Base-by-base conservation (phyloP, 2,888 invertebrate species). In the Synanthedon andrenaeformis region DNA sequence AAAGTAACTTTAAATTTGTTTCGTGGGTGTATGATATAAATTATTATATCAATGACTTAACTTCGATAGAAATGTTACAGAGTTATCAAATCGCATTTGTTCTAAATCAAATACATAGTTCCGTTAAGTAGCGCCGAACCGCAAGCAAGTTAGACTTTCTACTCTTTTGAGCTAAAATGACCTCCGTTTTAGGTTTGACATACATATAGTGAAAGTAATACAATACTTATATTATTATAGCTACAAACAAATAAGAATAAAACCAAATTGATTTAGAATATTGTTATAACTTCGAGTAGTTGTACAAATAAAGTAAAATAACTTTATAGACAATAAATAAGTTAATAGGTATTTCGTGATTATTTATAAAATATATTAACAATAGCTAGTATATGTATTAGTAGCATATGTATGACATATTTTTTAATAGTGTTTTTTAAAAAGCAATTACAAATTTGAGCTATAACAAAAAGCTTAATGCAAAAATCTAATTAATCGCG, bases 151-250 rank as follows among this genome's bases (percentile, higher is more conserved):
- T 54, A 60, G 56, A 64, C 67, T 65, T 67, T 69, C 64, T 57
- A 69, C 60, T 59, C 57, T 57, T 62, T 62, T 59, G 49, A 56
- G 59, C 62, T 66, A 66, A 69, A 69, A 71, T 66, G 71, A 56
- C 55, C 53, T 52, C 53, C 53, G 55, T 56, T 56, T 41, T 13
- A 55, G 45, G 45, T 14, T 45, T 13, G 45, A 45, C 45, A n/a
- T 69, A 76, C 69, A 72, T 65, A 62, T 53, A 65, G 72, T 67
- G 75, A 77, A 79, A 76, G 76, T 74, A 68, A 72, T 69, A 70
- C 69, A 60, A 63, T 66, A 55, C n/a, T n/a, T 45, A 14, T 12
- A 13, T 45, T 13, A 45, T 13, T 45, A 45, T 45, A 45, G 45
- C 35, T 6, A 35, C 35, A 45, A 45, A 14, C 45, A 45, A 45